A percentile compares a stretch with the other conserved stretches of the same genome.
phyloP scores from a whole-genome alignment of 2,797 vertebrate species.

The Nasua narica region DNA sequence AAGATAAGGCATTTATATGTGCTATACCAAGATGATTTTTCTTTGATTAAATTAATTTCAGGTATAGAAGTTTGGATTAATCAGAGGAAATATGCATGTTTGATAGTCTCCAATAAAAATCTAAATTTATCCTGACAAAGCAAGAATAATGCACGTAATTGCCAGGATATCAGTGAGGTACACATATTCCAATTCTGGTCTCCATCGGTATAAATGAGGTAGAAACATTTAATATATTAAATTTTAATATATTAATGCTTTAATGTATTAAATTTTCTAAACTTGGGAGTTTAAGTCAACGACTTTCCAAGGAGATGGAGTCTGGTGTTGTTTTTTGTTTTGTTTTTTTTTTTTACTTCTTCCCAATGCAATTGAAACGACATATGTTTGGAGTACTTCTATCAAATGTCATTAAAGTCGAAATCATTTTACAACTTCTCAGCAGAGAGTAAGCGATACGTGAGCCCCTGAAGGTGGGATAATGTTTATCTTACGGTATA shows the following conservation, averaged over 20 bases:
- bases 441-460: neutral
- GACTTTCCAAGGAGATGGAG: neutral
- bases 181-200: too few species aligned
- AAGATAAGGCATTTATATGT: neutral
- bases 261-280: neutral
- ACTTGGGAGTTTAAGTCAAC: neutral
- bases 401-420: neutral
- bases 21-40: neutral
- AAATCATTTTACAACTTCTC: neutral
- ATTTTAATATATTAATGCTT: too few species aligned
- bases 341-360: neutral
- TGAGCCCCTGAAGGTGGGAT: neutral
- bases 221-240: too few species aligned
- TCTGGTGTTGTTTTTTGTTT: neutral
- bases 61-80: neutral
- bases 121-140: neutral
- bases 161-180: neutral
- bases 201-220: neutral
- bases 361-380: neutral
- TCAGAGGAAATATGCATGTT: neutral
- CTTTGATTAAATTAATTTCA: conserved; percentile 46
- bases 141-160: neutral
- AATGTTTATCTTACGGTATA: too few species aligned
- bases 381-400: neutral
- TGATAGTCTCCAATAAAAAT: neutral